Evolutionary conservation across 2,797 vertebrate genomes (phyloP).

Genomic region (Synaphobranchus kaupii): DNA sequence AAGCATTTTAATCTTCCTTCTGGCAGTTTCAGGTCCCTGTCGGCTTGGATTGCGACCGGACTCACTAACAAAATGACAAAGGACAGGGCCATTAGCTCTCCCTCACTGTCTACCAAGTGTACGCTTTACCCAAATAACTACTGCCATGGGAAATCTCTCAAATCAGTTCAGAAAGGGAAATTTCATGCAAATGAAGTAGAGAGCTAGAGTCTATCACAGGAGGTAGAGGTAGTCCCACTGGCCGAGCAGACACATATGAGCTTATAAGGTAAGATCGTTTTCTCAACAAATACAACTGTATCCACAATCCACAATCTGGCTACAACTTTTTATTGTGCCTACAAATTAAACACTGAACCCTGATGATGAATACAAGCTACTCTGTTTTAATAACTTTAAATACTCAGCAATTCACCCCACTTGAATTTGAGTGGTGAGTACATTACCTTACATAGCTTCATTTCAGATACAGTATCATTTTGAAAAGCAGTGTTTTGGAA

Average conservation of each 20-base stretch:
- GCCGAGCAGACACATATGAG: background rate
- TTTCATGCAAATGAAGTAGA: background rate
- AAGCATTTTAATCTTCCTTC: background rate
- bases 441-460: background rate
- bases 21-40: conserved; percentile 3
- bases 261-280: background rate
- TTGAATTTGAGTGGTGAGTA: background rate
- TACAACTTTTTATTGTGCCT: background rate
- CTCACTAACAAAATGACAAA: background rate
- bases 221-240: background rate
- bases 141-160: background rate
- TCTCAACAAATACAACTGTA: background rate
- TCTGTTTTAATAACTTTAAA: background rate
- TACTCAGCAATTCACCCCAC: background rate
- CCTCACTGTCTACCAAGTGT: background rate
- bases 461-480: background rate
- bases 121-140: background rate
- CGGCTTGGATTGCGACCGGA: background rate
- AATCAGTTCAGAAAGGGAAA: background rate
- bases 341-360: no score
- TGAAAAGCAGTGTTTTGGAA: no score
- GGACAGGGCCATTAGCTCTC: background rate
- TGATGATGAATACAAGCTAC: no score
- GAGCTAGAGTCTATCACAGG: background rate
- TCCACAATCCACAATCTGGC: background rate